phyloP scores from a whole-genome alignment of 2,113 vertebrate genomes.

The Lonchura striata region DNA sequence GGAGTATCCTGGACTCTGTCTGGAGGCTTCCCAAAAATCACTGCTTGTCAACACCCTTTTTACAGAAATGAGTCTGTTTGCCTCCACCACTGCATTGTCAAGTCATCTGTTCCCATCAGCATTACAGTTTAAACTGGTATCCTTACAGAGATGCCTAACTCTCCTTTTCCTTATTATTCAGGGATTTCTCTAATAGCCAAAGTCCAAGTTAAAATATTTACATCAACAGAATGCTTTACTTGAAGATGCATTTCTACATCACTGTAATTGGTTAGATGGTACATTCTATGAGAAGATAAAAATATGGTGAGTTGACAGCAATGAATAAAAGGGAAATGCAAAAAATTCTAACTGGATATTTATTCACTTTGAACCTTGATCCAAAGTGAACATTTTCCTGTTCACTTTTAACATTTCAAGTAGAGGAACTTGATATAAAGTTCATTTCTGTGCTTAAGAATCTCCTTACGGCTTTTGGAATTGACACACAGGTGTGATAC shows the following conservation, averaged over 20 bases:
- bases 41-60: conserved; percentile 50
- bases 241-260: background rate
- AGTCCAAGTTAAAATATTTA: background rate
- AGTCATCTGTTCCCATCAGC: background rate
- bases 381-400: background rate
- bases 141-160: background rate
- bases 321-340: background rate
- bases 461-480: background rate
- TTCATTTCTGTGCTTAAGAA: background rate
- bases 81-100: background rate
- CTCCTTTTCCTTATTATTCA: background rate
- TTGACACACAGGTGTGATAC: background rate
- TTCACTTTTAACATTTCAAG: too few species aligned
- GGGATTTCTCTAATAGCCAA: background rate
- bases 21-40: conserved; percentile 63
- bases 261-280: background rate
- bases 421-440: background rate
- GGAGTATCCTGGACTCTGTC: background rate
- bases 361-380: background rate
- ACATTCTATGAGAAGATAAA: background rate
- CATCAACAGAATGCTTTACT: background rate
- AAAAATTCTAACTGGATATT: background rate
- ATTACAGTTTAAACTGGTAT: background rate
- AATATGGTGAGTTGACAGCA: background rate
- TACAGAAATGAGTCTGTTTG: conserved; percentile 24